A percentile compares a stretch with the other conserved stretches of the same genome.
Conservation (phyloP, 2,888 invertebrate genomes). For the Agrotis ipsilon region DNA sequence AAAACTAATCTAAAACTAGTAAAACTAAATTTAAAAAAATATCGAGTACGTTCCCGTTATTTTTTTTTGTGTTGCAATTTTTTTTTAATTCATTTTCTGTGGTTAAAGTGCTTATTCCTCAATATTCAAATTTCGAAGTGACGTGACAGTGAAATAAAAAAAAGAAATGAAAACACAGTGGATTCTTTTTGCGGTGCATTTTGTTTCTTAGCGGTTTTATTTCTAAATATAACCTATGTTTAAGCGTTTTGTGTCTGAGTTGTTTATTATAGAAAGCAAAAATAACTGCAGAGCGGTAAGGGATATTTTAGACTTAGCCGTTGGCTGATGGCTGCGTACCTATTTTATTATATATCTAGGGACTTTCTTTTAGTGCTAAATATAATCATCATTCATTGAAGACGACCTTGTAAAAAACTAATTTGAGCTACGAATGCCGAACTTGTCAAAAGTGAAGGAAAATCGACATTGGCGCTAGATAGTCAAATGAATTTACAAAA, state of each 20-base stretch:
- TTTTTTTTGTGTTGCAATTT: conserved; percentile 32
- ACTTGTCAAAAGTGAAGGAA: background rate
- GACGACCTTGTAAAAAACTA: conserved; percentile 32
- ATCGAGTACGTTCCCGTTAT: conserved; percentile 49
- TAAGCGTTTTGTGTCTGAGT: conserved; percentile 80
- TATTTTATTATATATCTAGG: conserved; percentile 66
- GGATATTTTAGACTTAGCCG: conserved; percentile 82
- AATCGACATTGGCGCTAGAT: conserved; percentile 22
- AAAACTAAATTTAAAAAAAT: conserved; percentile 32
- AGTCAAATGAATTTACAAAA: conserved; percentile 44
- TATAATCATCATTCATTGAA: conserved; percentile 21
- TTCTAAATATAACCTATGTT: conserved; percentile 60
- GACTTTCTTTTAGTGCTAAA: conserved; percentile 50
- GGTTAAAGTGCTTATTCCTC: conserved; percentile 42
- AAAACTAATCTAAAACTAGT: conserved; percentile 31
- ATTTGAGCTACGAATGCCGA: background rate
- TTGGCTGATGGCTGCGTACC: conserved; percentile 70
- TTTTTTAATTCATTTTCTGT: conserved; percentile 38
- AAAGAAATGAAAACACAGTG: conserved; percentile 43
- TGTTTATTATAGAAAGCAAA: conserved; percentile 83
- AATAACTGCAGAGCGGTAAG: conserved; percentile 86
- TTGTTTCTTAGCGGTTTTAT: conserved; percentile 64
- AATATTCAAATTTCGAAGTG: conserved; percentile 63
- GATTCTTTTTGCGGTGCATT: conserved; percentile 74
- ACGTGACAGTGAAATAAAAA: conserved; percentile 67